phyloP scores from a whole-genome alignment of 2,797 vertebrate genomes.

The Takifugu rubripes region DNA sequence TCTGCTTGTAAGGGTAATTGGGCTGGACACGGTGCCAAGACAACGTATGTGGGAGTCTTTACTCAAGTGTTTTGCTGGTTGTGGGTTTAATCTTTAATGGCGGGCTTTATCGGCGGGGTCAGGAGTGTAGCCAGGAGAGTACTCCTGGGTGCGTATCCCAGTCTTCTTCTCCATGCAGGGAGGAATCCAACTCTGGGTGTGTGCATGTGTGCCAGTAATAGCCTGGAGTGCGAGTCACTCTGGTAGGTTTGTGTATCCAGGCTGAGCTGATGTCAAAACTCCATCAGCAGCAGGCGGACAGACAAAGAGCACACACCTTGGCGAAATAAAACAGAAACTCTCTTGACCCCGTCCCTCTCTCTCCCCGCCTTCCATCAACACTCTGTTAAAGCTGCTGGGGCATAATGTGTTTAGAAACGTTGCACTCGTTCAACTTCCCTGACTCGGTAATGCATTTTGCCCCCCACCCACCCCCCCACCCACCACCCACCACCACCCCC shows the following conservation, averaged over 20 bases:
- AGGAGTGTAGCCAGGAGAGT: slow-evolving; percentile 37
- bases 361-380: slow-evolving; percentile 65
- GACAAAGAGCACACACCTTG: slow-evolving; percentile 62
- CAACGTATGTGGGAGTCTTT: slow-evolving; percentile 50
- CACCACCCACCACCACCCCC: slow-evolving; percentile 26
- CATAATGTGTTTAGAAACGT: slow-evolving; percentile 79
- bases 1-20: slow-evolving; percentile 70
- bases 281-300: slow-evolving; percentile 57
- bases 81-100: slow-evolving; percentile 63
- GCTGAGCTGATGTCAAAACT: slow-evolving; percentile 70
- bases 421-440: slow-evolving; percentile 61
- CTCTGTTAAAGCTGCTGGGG: slow-evolving; percentile 59
- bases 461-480: slow-evolving; percentile 11
- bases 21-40: slow-evolving; percentile 60
- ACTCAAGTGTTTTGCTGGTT: slow-evolving; percentile 60
- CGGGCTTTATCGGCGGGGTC: slow-evolving; percentile 52
- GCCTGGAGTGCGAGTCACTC: slow-evolving; percentile 39
- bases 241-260: slow-evolving; percentile 67
- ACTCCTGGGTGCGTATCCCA: slow-evolving; percentile 41
- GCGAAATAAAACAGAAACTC: slow-evolving; percentile 75
- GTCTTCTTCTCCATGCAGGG: slow-evolving; percentile 6
- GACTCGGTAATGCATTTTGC: slow-evolving; percentile 71
- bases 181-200: slow-evolving; percentile 9
- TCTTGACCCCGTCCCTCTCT: slow-evolving; percentile 51
- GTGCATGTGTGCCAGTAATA: not conserved